Conservation (phyloP, 2,888 invertebrate genomes). For the Leucophora obtusa region DNA sequence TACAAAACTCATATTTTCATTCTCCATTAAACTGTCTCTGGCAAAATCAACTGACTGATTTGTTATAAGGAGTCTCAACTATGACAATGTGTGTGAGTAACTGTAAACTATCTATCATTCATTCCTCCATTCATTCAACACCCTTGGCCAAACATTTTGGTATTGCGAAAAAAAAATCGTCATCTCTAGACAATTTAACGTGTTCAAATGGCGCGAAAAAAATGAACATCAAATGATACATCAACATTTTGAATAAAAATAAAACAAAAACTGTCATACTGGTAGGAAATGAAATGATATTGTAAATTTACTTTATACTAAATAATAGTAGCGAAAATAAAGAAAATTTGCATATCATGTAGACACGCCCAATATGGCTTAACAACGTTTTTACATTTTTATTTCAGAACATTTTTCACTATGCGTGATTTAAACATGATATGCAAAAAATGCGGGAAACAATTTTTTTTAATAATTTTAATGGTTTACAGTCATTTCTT, state of each 20-base stretch:
- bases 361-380: slow-evolving; percentile 64
- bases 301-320: slow-evolving; percentile 37
- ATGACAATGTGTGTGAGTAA: slow-evolving; percentile 16
- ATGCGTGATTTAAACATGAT: slow-evolving; percentile 64
- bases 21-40: not conserved
- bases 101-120: slow-evolving; percentile 26
- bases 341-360: slow-evolving; percentile 64
- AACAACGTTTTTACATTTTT: slow-evolving; percentile 28
- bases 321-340: slow-evolving; percentile 42
- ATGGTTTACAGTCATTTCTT: slow-evolving; percentile 69
- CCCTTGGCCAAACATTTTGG: slow-evolving; percentile 1
- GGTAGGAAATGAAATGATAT: slow-evolving; percentile 57
- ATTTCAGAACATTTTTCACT: slow-evolving; percentile 50
- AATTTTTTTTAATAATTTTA: slow-evolving; percentile 76
- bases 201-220: slow-evolving; percentile 58
- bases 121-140: not conserved
- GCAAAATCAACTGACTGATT: slow-evolving; percentile 16
- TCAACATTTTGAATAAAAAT: slow-evolving; percentile 45
- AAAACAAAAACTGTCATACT: slow-evolving; percentile 29
- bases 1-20: not conserved
- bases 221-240: slow-evolving; percentile 58
- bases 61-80: slow-evolving; percentile 33
- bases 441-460: slow-evolving; percentile 64
- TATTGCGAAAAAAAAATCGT: slow-evolving; percentile 10
- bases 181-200: slow-evolving; percentile 63